Evolutionary conservation across 2,113 vertebrate genomes (phyloP), one percentile per base, ranked within the genome.

Genomic region (Callipepla squamata): DNA sequence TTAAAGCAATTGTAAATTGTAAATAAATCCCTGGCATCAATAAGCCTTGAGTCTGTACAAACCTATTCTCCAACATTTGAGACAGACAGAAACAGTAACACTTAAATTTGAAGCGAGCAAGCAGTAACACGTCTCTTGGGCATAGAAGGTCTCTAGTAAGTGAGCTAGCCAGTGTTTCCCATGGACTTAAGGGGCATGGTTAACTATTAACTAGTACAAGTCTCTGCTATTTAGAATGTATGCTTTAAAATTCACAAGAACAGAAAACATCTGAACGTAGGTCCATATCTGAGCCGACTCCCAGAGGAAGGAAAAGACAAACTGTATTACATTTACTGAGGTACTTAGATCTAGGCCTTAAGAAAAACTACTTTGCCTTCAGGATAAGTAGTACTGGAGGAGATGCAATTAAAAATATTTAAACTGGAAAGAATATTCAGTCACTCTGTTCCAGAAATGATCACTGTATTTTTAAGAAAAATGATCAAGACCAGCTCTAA

Each of bases 1-100:
- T 91, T 78, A 67, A 80, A 83, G 58, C 15, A 44, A 78, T 42
- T 84, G 75, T 92, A 91, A 95, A 88, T 80, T 87, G 57, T 36
- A 92, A 80, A 68, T 63, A 94, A 94, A 94, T 7, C 34, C 40
- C 87, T 92, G 79, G 93, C 85, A 94, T 51, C 65, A 82, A 74
- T 67, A 93, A 1, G 22, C 55, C 87, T 66, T 74, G 47, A 95
- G 78, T 92, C 85, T 92, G 87, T 86, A 88, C 75, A 91, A 89
- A 83, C 72, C 42, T 87, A 17, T 77, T 85, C 75, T 87, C 84
- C 57, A 91, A 40, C 38, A 57, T 70, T 47, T 81, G 47, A 74
- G 68, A 63, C 68, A 65, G 38, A 66, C 21, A 92, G 79, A 95
- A 96, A 93, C 92, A 94, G 76, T 85, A 96, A 75, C 69, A 93